These are phyloP conservation scores for Aleiodes sp. DNA, from an alignment of 1,140 invertebrate species.

Conservation along the genomic window DNA sequence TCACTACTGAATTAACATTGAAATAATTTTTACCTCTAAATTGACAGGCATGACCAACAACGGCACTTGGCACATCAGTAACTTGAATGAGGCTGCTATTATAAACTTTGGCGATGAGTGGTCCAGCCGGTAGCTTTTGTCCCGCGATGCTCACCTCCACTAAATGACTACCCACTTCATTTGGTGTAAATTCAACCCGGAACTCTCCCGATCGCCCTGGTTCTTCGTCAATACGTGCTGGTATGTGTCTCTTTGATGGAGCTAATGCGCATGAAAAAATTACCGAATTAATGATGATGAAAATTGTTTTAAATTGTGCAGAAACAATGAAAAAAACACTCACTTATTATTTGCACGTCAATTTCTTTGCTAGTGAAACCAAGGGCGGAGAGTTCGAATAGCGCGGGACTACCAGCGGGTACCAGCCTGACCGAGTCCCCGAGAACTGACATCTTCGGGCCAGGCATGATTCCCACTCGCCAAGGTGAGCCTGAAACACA, in stretches of 20 bases:
- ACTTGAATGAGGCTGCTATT: slow-evolving; percentile 91
- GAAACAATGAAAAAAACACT: slow-evolving; percentile 41
- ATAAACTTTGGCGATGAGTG: slow-evolving; percentile 91
- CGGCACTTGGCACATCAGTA: slow-evolving; percentile 89
- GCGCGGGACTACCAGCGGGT: slow-evolving; percentile 82
- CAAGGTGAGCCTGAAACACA: slow-evolving; percentile 83
- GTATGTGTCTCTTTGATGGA: slow-evolving; percentile 76
- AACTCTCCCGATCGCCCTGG: slow-evolving; percentile 81
- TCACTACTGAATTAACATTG: background rate
- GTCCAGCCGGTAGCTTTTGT: slow-evolving; percentile 85
- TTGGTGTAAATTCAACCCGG: slow-evolving; percentile 89
- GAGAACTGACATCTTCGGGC: slow-evolving; percentile 77
- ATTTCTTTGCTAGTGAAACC: slow-evolving; percentile 72
- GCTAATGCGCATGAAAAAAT: slow-evolving; percentile 56
- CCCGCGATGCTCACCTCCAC: slow-evolving; percentile 88
- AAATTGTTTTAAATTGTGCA: background rate
- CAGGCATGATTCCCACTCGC: slow-evolving; percentile 86
- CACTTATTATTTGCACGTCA: slow-evolving; percentile 63
- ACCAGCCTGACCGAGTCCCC: slow-evolving; percentile 89
- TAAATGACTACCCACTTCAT: slow-evolving; percentile 90
- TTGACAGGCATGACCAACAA: slow-evolving; percentile 91
- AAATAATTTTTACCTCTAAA: slow-evolving; percentile 86
- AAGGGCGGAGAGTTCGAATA: slow-evolving; percentile 82
- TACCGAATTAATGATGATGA: background rate
- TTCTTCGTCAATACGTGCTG: slow-evolving; percentile 77